A percentile compares a stretch with the other conserved stretches of the same genome.
Conservation (phyloP, 2,113 vertebrate genomes). For the Halcyon senegalensis region DNA sequence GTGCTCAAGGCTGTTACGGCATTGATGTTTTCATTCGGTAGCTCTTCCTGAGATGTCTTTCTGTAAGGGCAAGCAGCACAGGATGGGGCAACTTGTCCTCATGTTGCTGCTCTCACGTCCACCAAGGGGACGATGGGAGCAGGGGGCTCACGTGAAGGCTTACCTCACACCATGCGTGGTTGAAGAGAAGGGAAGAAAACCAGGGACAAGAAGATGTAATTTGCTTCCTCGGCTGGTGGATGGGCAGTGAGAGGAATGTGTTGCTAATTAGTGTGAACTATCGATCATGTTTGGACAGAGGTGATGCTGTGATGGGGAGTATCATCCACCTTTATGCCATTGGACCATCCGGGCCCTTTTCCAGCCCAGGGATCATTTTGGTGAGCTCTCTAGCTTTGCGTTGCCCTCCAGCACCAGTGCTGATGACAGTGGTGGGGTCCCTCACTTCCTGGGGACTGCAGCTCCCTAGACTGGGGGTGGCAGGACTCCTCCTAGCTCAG, state of each 20-base stretch:
- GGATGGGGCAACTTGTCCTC: neutral
- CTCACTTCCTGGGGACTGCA: neutral
- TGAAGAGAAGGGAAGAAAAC: neutral
- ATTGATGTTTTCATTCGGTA: neutral
- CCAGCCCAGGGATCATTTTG: neutral
- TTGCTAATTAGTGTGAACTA: neutral
- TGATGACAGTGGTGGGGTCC: neutral
- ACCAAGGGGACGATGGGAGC: neutral
- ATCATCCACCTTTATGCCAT: rapidly evolving
- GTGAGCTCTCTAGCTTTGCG: neutral
- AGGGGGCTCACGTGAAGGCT: rapidly evolving
- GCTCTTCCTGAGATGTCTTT: neutral
- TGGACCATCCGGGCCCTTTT: neutral
- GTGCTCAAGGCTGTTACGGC: neutral
- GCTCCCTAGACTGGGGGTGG: neutral
- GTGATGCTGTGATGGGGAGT: neutral
- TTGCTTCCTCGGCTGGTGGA: neutral
- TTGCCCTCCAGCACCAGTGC: neutral
- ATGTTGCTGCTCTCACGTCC: rapidly evolving
- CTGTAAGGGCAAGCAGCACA: neutral
- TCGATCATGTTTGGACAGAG: neutral
- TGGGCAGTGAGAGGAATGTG: neutral
- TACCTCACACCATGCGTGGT: rapidly evolving
- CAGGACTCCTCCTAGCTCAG: neutral
- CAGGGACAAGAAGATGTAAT: neutral